phyloP scores from a whole-genome alignment of 2,888 invertebrate genomes.

The Elmis aenea region DNA sequence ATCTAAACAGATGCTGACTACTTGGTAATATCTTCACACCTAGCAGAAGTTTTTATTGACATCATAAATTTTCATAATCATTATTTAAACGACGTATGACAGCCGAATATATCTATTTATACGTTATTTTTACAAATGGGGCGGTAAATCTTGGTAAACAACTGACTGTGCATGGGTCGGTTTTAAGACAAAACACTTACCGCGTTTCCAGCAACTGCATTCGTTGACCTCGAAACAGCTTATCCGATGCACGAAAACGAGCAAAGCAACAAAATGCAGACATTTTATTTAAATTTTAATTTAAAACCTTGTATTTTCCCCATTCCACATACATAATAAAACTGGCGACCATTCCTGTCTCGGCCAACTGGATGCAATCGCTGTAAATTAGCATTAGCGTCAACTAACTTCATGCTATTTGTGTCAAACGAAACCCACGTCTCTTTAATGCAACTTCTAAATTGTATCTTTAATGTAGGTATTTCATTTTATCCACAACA shows the following conservation, averaged over 20 bases:
- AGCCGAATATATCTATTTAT: too few relatives aligned
- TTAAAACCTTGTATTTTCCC: constrained; percentile 42
- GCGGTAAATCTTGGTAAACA: too few relatives aligned
- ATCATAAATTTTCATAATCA: constrained; percentile 11
- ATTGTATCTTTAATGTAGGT: constrained; percentile 19
- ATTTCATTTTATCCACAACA: too few relatives aligned
- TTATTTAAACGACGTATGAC: too few relatives aligned
- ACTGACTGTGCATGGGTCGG: too few relatives aligned
- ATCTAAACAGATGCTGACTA: too few relatives aligned
- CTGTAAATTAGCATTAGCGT: constrained; percentile 48
- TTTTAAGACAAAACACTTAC: too few relatives aligned
- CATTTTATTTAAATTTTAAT: constrained; percentile 46
- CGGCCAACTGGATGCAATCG: constrained; percentile 42
- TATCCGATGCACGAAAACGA: constrained; percentile 22
- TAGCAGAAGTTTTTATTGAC: constrained; percentile 19
- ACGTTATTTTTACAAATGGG: too few relatives aligned
- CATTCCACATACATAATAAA: constrained; percentile 40
- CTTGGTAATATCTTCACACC: constrained; percentile 22
- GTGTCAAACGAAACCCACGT: constrained; percentile 45
- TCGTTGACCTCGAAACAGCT: constrained; percentile 15
- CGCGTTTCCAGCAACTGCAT: too few relatives aligned
- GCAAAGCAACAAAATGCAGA: constrained; percentile 40
- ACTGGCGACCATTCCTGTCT: constrained; percentile 39
- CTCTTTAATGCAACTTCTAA: constrained; percentile 26
- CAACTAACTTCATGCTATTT: constrained; percentile 46